phyloP scores from a whole-genome alignment of 2,797 vertebrate genomes.

The Sciaenops ocellatus region DNA sequence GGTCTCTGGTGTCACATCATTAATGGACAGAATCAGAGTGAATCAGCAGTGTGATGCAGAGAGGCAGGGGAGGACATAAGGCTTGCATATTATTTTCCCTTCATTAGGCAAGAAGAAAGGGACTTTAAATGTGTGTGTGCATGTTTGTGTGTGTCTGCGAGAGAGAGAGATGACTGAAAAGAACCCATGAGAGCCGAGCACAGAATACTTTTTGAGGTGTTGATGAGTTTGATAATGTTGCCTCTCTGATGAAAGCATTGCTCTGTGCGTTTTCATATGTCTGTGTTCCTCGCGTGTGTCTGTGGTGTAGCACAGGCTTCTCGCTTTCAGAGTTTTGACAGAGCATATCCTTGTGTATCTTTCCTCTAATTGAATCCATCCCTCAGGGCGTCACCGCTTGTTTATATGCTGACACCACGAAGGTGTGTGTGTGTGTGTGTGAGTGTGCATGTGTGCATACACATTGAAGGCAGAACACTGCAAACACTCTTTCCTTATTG shows the following conservation, averaged over 20 bases:
- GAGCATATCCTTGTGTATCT: constrained; percentile 75
- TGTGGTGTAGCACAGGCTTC: constrained; percentile 28
- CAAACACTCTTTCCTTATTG: constrained; percentile 48
- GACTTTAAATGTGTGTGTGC: constrained; percentile 17
- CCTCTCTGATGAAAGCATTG: constrained; percentile 56
- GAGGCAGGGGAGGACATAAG: constrained; percentile 15
- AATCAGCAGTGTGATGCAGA: constrained; percentile 38
- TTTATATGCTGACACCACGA: constrained; percentile 77
- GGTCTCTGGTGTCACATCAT: constrained; percentile 54
- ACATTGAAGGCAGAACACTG: constrained; percentile 28
- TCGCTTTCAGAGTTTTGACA: constrained; percentile 69
- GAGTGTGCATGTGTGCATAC: constrained; percentile 25
- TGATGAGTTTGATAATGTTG: constrained; percentile 77
- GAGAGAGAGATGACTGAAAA: constrained; percentile 23
- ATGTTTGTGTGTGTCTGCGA: not conserved
- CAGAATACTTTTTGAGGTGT: constrained; percentile 68
- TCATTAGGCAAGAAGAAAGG: constrained; percentile 62
- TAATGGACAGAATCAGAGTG: constrained; percentile 52
- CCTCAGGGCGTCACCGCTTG: constrained; percentile 71
- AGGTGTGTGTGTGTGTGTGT: constrained; percentile 59
- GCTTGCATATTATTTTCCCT: constrained; percentile 39
- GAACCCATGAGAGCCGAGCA: constrained; percentile 63
- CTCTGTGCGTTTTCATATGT: constrained; percentile 34
- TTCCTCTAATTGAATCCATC: constrained; percentile 78
- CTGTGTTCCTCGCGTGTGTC: constrained; percentile 25